A percentile compares a stretch with the other conserved stretches of the same genome.
Conservation (phyloP, 2,113 vertebrate species). For the Microcebus ravelobensis region DNA sequence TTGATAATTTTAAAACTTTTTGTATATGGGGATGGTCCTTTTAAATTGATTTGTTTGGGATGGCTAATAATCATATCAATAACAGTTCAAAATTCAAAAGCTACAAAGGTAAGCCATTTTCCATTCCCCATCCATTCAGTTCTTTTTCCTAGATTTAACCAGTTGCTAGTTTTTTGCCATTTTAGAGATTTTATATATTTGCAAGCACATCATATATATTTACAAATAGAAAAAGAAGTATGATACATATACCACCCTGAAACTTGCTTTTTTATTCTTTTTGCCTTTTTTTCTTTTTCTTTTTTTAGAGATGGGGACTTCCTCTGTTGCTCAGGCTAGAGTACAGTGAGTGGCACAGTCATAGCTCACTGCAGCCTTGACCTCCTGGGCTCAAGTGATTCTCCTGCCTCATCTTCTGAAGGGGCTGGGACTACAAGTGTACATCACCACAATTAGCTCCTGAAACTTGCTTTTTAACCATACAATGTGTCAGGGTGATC, state of each 20-base stretch:
- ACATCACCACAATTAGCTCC: no score
- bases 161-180: background rate
- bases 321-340: no score
- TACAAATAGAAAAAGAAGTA: background rate
- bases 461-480: background rate
- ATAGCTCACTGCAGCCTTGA: no score
- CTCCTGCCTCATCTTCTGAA: no score
- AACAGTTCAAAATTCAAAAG: background rate
- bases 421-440: no score
- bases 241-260: background rate
- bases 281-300: background rate
- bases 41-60: background rate
- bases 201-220: background rate
- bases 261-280: background rate
- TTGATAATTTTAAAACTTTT: conserved; percentile 13
- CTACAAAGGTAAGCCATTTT: background rate
- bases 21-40: background rate
- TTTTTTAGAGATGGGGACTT: no score
- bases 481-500: background rate
- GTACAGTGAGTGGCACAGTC: no score
- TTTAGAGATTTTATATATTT: background rate
- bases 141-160: background rate
- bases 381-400: no score
- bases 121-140: background rate
- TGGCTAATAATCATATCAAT: background rate